Evolutionary conservation across 2,888 invertebrate species (phyloP).

Genomic region (Alloplasta piceator): DNA sequence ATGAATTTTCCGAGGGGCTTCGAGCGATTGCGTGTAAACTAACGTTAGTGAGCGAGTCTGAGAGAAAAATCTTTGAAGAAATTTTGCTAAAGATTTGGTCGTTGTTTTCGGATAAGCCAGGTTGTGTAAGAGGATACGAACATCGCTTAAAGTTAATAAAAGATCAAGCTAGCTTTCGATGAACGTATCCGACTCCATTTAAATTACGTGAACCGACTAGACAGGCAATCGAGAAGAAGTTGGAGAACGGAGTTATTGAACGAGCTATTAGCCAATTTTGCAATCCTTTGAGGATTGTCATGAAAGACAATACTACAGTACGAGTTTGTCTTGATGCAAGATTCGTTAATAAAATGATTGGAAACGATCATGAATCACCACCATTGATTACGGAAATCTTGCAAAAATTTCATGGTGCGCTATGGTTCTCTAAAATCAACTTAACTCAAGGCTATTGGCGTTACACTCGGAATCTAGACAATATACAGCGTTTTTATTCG

Average conservation of each 20-base stretch:
- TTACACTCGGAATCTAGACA: slow-evolving; percentile 51
- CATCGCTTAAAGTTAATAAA: slow-evolving; percentile 69
- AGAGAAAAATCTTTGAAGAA: not conserved
- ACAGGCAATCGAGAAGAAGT: slow-evolving; percentile 65
- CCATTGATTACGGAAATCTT: slow-evolving; percentile 55
- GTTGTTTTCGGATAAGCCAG: slow-evolving; percentile 68
- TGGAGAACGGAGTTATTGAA: slow-evolving; percentile 69
- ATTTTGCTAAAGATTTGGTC: slow-evolving; percentile 13
- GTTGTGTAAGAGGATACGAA: slow-evolving; percentile 67
- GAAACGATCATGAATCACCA: slow-evolving; percentile 68
- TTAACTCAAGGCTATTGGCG: slow-evolving; percentile 66
- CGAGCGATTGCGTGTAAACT: slow-evolving; percentile 5
- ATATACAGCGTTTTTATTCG: slow-evolving; percentile 67
- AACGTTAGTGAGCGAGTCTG: not conserved
- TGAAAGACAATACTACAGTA: slow-evolving; percentile 71
- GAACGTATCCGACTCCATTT: slow-evolving; percentile 72
- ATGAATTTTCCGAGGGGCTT: not conserved
- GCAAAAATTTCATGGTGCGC: slow-evolving; percentile 38
- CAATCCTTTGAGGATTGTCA: slow-evolving; percentile 71
- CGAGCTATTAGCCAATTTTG: slow-evolving; percentile 68
- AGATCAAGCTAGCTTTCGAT: slow-evolving; percentile 63
- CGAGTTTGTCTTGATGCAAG: slow-evolving; percentile 73
- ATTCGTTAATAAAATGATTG: slow-evolving; percentile 70
- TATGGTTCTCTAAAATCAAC: slow-evolving; percentile 60
- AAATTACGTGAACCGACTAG: slow-evolving; percentile 66